Percentiles rank a stretch among this genome's conserved stretches.
These are phyloP conservation scores for Suncus etruscus DNA, from an alignment of 2,113 vertebrate species.

Conservation along the genomic window DNA sequence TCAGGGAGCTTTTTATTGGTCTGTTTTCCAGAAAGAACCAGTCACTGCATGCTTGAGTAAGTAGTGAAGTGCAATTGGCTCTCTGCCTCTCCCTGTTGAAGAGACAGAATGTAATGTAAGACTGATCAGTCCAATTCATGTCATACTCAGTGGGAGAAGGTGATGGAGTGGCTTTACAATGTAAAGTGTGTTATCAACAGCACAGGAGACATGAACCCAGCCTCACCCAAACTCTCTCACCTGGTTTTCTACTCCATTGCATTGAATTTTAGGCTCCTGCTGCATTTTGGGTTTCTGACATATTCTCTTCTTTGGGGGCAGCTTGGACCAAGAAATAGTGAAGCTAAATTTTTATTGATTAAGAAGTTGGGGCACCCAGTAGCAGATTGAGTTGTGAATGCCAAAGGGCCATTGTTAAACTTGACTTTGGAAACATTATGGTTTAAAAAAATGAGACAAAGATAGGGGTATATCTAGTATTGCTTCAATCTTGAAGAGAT, in stretches of 20 bases:
- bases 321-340: background rate
- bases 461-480: too few species aligned
- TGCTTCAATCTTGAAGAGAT: too few species aligned
- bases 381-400: background rate
- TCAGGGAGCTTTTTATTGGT: conserved; percentile 18
- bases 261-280: too few species aligned
- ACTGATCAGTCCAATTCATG: too few species aligned
- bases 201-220: too few species aligned
- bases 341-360: background rate
- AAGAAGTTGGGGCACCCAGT: background rate
- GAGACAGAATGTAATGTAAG: background rate
- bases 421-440: too few species aligned
- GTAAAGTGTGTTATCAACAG: too few species aligned
- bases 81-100: background rate
- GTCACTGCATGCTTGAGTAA: background rate
- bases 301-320: background rate
- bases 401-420: too few species aligned
- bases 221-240: too few species aligned
- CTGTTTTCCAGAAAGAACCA: conserved; percentile 38
- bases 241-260: background rate
- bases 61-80: background rate
- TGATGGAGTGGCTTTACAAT: too few species aligned
- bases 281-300: background rate
- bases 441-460: too few species aligned
- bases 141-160: too few species aligned